phyloP scores from a whole-genome alignment of 2,113 vertebrate genomes.

The Calyptommatus sinebrachiatus region DNA sequence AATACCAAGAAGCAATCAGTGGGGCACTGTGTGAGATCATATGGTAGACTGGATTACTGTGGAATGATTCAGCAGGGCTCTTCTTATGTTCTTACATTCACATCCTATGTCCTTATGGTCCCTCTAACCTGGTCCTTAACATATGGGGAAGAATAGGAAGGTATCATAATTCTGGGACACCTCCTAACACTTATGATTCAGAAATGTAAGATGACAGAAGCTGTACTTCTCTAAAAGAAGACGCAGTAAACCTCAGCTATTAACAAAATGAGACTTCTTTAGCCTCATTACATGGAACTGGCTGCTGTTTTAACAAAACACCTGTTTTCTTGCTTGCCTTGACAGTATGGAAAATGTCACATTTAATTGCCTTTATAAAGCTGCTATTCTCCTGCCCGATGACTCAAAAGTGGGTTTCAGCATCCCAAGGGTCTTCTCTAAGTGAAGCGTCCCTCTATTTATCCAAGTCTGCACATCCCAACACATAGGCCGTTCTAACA shows the following conservation, averaged over 20 bases:
- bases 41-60: too few species aligned
- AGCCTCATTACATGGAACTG: rapidly evolving
- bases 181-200: neutral
- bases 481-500: neutral
- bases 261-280: neutral
- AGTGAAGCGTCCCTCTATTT: slow-evolving; percentile 18
- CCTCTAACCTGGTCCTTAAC: neutral
- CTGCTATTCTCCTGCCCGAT: neutral
- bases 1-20: too few species aligned
- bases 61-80: too few species aligned
- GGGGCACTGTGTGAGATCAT: too few species aligned
- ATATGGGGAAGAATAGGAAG: neutral
- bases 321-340: slow-evolving; percentile 13
- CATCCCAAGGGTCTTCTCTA: neutral
- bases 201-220: slow-evolving; percentile 1
- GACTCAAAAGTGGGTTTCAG: neutral
- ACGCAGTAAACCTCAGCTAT: neutral
- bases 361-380: neutral
- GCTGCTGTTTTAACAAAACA: slow-evolving; percentile 1
- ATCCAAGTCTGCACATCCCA: neutral
- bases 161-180: neutral
- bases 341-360: slow-evolving; percentile 9
- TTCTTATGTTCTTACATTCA: too few species aligned
- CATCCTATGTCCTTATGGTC: neutral
- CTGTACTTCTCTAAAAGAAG: slow-evolving; percentile 27